A percentile compares a stretch with the other conserved stretches of the same genome.
These are phyloP conservation scores for Hydrophis major DNA, from an alignment of 2,797 vertebrate species.

Conservation along the genomic window DNA sequence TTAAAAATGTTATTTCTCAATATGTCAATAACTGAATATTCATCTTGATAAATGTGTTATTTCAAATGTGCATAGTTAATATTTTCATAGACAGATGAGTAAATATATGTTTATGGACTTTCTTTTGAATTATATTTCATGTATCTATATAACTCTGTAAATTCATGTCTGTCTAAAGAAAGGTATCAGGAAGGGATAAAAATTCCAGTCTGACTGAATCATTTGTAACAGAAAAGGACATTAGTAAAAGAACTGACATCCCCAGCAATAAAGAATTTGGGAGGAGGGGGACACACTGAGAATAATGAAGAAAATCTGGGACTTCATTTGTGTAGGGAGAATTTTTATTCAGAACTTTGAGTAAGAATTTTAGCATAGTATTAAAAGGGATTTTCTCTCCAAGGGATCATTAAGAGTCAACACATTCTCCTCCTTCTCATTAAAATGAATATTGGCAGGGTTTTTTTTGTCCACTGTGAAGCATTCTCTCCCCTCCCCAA, in stretches of 20 bases:
- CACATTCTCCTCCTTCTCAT: neutral
- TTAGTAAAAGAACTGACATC: neutral
- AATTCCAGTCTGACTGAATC: neutral
- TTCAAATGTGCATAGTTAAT: neutral
- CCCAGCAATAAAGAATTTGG: neutral
- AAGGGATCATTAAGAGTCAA: neutral
- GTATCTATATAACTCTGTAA: neutral
- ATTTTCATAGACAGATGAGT: neutral
- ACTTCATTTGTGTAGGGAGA: neutral
- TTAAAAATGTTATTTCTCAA: neutral
- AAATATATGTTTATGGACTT: neutral
- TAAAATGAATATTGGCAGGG: neutral
- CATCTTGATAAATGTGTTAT: neutral
- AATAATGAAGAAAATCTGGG: neutral
- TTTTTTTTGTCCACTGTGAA: neutral
- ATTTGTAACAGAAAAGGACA: neutral
- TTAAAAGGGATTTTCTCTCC: neutral
- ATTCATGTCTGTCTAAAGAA: neutral
- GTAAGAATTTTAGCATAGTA: neutral
- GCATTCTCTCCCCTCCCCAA: neutral
- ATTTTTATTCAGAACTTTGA: neutral
- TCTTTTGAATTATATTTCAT: neutral
- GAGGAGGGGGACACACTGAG: neutral
- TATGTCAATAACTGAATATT: neutral
- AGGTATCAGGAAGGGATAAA: neutral